Evolutionary conservation across 1,140 invertebrate species (phyloP), one percentile per base, ranked within the genome.

Genomic region (Popillia japonica): DNA sequence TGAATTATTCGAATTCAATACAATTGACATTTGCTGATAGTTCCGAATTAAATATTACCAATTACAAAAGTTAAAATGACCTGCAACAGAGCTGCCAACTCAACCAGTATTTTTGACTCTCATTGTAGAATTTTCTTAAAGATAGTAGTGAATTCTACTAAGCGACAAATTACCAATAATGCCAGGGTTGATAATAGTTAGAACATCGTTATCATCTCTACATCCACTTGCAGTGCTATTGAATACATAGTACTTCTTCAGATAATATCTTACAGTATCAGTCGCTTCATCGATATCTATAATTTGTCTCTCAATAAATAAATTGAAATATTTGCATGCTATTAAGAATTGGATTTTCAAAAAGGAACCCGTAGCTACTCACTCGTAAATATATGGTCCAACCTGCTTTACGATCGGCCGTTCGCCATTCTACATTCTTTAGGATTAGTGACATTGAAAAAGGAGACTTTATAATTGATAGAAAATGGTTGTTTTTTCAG

Each of bases 381-480:
- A 86, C 85, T 85, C 82, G 55, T 86, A 86, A 41, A 85, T 79
- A 78, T 85, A 86, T 40, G 85, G 85, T 27, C 85, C 85, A 11
- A 79, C 76, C 77, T 86, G 84, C 77, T 81, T 83, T n/a, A 86
- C 77, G 34, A 85, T 75, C 34, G 85, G 85, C 75, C 93, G 92
- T 0, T 83, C 90, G 0, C 96, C 95, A 27, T 90, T 87, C 77
- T 85, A 0, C 97, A 90, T 74, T 94, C 94, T 0, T 90, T 88
- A 0, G 91, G 89, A 88, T 98, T 98, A 0, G 93, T 94, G 3
- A 96, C 89, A 83, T 97, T 95, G 85, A 96, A 98, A n/a, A 98
- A 83, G 81, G 94, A 96, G 74, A 97, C 89, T 84, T 93, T 94
- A 81, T 94, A 94, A 79, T 92, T 90, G n/a, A 95, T 82, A 0